Conservation (phyloP, 2,797 vertebrate genomes). For the Poliocrania exsul region DNA sequence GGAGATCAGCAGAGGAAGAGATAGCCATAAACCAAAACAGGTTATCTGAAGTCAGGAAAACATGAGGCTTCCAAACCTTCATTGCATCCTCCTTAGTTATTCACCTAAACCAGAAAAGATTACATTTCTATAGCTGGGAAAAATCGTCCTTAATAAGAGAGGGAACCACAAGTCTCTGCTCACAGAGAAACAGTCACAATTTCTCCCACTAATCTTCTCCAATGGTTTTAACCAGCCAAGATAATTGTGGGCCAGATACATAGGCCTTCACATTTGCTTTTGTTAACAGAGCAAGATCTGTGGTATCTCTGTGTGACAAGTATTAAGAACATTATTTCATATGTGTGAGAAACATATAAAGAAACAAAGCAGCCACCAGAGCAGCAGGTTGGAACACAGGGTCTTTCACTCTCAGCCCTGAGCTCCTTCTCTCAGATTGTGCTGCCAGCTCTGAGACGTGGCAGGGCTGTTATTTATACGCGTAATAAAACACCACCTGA, state of each 20-base stretch:
- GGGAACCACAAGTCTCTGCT: not conserved
- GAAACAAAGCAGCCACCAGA: fast-evolving
- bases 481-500: constrained; percentile 31
- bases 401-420: not conserved
- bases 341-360: fast-evolving
- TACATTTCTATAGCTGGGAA: not conserved
- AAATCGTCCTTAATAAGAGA: not conserved
- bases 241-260: not conserved
- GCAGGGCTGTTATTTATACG: not conserved
- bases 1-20: not conserved
- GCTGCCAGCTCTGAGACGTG: not conserved
- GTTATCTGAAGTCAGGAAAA: not conserved
- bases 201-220: not conserved
- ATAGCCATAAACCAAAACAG: not conserved
- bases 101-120: not conserved
- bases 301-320: not conserved
- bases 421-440: not conserved
- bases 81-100: not conserved
- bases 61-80: not conserved
- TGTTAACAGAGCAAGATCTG: not conserved
- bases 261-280: not conserved
- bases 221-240: not conserved
- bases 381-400: constrained; percentile 34
- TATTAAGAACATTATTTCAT: not conserved
- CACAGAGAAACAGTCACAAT: not conserved